Evolutionary conservation across 2,888 invertebrate genomes (phyloP), one percentile per base, ranked within the genome.

Genomic region (Agrotis puta): DNA sequence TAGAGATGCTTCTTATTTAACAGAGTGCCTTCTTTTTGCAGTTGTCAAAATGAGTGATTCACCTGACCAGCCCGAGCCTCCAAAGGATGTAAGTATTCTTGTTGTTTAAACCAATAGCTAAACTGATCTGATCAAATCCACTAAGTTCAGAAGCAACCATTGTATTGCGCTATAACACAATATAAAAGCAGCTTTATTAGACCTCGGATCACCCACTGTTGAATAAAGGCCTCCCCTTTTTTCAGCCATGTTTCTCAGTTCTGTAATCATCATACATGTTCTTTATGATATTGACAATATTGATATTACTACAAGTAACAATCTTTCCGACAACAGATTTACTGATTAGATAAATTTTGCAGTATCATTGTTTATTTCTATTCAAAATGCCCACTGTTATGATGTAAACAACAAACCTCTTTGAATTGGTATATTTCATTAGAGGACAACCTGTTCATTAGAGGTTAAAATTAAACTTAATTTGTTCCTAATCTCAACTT

Each of bases 11-110:
- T 22, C 22, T 14, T 54, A 22, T 24, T 51, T 27, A 39, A 14
- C 6, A 39, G 39, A 39, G 33, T 22, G 62, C 59, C 43, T 80
- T 57, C 18, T 62, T 66, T 61, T 84, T 82, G n/a, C 83, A 85
- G 86, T 74, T 74, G 45, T 74, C 75, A 92, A 80, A 75, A 96
- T 96, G 95, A 90, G 94, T 91, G 95, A 95, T 83, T 92, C 94
- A 79, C 87, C 88, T 70, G 93, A 95, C 77, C 95, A 95, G 74
- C 95, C 93, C 83, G 96, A 95, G 56, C 94, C 94, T 16, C 94
- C 95, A 78, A 95, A 94, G 83, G 95, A 95, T 91, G 95, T 95
- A 73, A 84, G 85, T 83, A 56, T 53, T 39, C 7, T 50, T 50
- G 43, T 11, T 0, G 18, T 56, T 50, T n/a, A 33, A 18, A 43